A percentile compares a stretch with the other conserved stretches of the same genome.
These are phyloP conservation scores for Hemiprocne comata DNA, from an alignment of 2,113 vertebrate genomes.

Conservation along the genomic window DNA sequence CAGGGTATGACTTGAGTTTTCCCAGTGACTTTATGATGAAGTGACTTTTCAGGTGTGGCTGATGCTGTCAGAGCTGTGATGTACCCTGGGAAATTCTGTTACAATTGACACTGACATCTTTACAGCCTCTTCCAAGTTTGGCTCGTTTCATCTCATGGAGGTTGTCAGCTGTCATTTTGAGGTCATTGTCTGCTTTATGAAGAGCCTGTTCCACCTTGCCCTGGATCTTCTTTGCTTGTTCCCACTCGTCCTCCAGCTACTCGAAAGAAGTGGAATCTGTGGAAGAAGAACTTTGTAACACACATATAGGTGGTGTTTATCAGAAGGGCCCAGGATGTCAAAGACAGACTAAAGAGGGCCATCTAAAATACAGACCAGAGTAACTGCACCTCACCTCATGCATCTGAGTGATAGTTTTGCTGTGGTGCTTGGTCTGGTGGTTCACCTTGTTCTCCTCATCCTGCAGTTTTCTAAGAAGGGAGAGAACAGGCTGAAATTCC, in stretches of 20 bases:
- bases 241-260: constrained; percentile 72
- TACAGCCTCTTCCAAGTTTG: constrained; percentile 74
- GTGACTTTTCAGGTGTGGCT: not conserved
- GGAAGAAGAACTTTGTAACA: not conserved
- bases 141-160: constrained; percentile 73
- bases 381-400: not conserved
- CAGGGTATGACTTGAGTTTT: not conserved
- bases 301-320: not conserved
- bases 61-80: not conserved
- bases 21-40: not conserved
- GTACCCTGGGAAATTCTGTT: not conserved
- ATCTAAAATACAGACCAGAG: not conserved
- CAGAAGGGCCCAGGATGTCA: not conserved
- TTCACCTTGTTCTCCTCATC: constrained; percentile 58
- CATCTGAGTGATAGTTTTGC: constrained; percentile 27
- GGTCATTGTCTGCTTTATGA: constrained; percentile 72
- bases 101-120: constrained; percentile 60
- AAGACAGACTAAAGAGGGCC: not conserved
- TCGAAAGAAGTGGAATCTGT: not conserved
- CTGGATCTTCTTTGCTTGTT: constrained; percentile 78
- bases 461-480: constrained; percentile 46
- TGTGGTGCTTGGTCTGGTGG: constrained; percentile 23
- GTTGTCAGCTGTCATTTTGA: constrained; percentile 74
- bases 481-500: not conserved
- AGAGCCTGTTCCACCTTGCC: constrained; percentile 74